Conservation (phyloP, 2,113 vertebrate species). For the Parotia lawesii region DNA sequence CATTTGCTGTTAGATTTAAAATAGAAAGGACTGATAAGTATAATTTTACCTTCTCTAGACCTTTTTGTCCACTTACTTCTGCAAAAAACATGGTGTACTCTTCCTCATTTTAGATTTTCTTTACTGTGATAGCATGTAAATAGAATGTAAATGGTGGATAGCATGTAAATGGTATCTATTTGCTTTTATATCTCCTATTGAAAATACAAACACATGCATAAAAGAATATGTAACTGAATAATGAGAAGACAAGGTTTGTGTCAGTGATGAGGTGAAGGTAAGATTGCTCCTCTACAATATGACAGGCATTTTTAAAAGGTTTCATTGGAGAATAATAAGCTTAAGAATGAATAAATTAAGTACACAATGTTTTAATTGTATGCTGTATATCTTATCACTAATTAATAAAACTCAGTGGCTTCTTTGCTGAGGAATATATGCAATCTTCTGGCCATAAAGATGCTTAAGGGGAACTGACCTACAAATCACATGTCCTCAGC, state of each 20-base stretch:
- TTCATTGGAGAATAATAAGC: background rate
- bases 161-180: background rate
- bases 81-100: rapidly evolving
- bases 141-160: background rate
- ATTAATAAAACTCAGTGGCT: background rate
- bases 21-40: background rate
- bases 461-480: background rate
- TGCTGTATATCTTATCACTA: background rate
- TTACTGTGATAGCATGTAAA: background rate
- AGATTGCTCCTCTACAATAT: background rate
- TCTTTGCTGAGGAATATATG: background rate
- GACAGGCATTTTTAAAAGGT: background rate
- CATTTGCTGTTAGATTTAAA: background rate
- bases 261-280: background rate
- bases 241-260: background rate
- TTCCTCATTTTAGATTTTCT: background rate
- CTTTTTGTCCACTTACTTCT: background rate
- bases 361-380: background rate
- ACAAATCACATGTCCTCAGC: background rate
- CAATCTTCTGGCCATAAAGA: background rate
- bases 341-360: background rate
- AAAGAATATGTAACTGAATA: background rate
- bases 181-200: background rate
- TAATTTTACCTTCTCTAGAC: background rate
- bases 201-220: background rate